Base-by-base conservation (phyloP, 2,888 invertebrate species). In the Timandra comae region DNA sequence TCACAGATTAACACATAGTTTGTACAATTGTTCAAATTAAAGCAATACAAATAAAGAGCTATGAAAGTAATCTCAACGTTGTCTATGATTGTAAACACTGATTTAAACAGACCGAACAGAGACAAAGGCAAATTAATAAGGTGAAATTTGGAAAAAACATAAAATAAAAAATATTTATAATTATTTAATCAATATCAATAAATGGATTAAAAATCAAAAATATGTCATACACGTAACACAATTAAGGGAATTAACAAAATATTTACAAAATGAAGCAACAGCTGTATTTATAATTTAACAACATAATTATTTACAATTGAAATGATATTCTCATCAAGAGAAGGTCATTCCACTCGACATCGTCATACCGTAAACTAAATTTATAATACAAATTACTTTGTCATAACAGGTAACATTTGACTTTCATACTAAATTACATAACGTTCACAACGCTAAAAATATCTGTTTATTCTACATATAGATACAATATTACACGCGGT, bases 371-470 rank as follows among this genome's bases (percentile, higher is more conserved):
- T 69, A 66, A 71, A 68, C 67, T 81, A 46, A 35, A 33, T 49
- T 24, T 24, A 80, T 74, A 75, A 74, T 79, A 82, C 81, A 82
- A 73, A 75, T 79, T 75, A 81, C 72, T 82, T 84, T 80, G 78
- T 80, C 80, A 81, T 81, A 84, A 85, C 84, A 84, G 85, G 85
- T 85, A 85, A 85, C 85, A 85, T 84, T 77, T 82, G 84, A 85
- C 84, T 84, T 84, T 70, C 76, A 80, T 72, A 74, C 72, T 80
- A 79, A 80, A 78, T 74, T 81, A 82, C 79, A 81, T 73, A 82
- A 85, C 84, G 81, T 84, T 85, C 80, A 84, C 80, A 84, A 84
- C 84, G 84, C 79, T 77, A 79, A 80, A n/a, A 72, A 76, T 72
- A 77, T 77, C 66, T 77, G 65, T 77, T 64, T 68, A 49, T 33